Evolutionary conservation across 2,888 invertebrate genomes (phyloP).

Genomic region (Teleiodes luculella): DNA sequence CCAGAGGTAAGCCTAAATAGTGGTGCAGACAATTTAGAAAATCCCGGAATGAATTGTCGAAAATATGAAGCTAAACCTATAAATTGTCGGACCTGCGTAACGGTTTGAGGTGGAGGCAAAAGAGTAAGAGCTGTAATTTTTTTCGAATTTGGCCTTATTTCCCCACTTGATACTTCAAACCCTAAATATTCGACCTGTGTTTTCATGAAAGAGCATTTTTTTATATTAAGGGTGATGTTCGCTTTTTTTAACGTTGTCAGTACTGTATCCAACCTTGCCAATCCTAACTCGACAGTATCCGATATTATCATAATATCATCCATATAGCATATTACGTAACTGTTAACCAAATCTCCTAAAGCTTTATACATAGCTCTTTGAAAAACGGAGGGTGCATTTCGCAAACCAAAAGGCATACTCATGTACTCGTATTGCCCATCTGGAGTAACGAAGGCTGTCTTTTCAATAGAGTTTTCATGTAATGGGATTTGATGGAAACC

Average conservation of each 20-base stretch:
- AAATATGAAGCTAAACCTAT: neutral
- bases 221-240: conserved; percentile 6
- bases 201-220: conserved; percentile 18
- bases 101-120: neutral
- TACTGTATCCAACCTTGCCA: neutral
- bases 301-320: neutral
- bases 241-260: neutral
- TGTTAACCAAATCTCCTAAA: neutral
- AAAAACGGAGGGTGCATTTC: neutral
- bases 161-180: conserved; percentile 9
- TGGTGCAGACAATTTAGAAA: neutral
- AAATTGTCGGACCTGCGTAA: neutral
- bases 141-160: conserved; percentile 14
- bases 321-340: neutral
- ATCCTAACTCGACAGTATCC: neutral
- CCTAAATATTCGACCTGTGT: conserved; percentile 15
- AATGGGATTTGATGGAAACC: conserved; percentile 1
- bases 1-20: neutral
- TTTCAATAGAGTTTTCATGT: neutral
- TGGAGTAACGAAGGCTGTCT: conserved; percentile 5
- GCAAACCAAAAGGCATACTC: conserved; percentile 2
- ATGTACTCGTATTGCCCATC: conserved; percentile 10
- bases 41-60: neutral
- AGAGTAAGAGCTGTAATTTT: conserved; percentile 18
- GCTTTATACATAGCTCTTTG: neutral